These are phyloP conservation scores for Suncus etruscus DNA, from an alignment of 2,113 vertebrate species.

Conservation along the genomic window DNA sequence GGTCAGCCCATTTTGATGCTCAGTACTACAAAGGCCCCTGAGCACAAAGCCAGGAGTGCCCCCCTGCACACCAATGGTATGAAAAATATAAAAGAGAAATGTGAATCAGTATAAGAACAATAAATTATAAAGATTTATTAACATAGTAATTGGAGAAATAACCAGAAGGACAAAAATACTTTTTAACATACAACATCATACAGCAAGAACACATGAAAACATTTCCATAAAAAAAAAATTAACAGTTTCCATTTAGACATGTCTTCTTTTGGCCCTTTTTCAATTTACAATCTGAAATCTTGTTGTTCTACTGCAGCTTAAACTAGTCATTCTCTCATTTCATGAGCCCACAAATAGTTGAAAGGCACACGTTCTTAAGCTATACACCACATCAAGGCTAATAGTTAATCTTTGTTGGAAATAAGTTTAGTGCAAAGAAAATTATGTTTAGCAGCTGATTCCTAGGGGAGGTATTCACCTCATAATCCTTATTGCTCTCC, in stretches of 20 bases:
- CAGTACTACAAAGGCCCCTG: no score
- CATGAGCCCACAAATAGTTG: not conserved
- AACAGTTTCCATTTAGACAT: slow-evolving; percentile 45
- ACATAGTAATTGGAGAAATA: slow-evolving; percentile 49
- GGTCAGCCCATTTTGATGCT: no score
- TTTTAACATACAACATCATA: slow-evolving; percentile 51
- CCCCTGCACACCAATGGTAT: no score
- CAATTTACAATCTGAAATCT: slow-evolving; percentile 36
- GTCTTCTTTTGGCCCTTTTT: slow-evolving; percentile 49
- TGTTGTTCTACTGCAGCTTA: not conserved
- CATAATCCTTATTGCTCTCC: not conserved
- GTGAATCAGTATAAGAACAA: slow-evolving; percentile 14
- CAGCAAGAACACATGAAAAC: slow-evolving; percentile 45
- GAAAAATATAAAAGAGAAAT: not conserved
- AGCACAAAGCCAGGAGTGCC: no score
- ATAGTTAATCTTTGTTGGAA: slow-evolving; percentile 72
- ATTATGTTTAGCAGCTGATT: slow-evolving; percentile 75
- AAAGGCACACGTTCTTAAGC: slow-evolving; percentile 47
- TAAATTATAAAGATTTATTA: slow-evolving; percentile 55
- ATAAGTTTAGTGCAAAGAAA: slow-evolving; percentile 74
- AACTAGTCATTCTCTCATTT: not conserved
- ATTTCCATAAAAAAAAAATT: slow-evolving; percentile 60
- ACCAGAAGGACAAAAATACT: slow-evolving; percentile 59
- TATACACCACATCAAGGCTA: slow-evolving; percentile 69
- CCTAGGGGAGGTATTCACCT: slow-evolving; percentile 3